A percentile compares a stretch with the other conserved stretches of the same genome.
Evolutionary conservation across 23 tunicate species (phyloP).

Genomic region (Trididemnum miniatum): DNA sequence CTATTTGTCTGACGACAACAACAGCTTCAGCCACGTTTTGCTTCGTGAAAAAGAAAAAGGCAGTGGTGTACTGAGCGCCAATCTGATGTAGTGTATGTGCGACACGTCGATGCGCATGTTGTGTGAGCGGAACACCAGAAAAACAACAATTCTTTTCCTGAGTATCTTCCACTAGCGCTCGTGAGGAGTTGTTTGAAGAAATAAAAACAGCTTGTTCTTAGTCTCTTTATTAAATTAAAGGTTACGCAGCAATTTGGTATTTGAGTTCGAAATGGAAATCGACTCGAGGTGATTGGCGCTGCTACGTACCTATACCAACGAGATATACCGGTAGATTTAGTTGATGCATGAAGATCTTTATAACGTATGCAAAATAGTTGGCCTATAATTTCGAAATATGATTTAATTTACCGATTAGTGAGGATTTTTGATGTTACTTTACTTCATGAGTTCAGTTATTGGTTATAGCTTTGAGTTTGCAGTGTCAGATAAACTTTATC

Average conservation of each 20-base stretch:
- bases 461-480: too few species aligned
- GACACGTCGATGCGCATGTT: neutral
- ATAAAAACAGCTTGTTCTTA: neutral
- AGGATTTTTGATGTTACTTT: too few species aligned
- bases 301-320: too few species aligned
- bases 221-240: constrained; percentile 10
- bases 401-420: too few species aligned
- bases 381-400: too few species aligned
- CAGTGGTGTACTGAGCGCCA: neutral
- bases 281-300: too few species aligned
- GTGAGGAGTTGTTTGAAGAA: neutral
- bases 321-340: too few species aligned
- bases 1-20: too few species aligned
- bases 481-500: too few species aligned
- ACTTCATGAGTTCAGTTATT: too few species aligned
- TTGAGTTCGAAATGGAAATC: neutral
- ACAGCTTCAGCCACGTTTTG: constrained; percentile 30
- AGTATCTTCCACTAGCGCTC: constrained; percentile 3
- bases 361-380: too few species aligned
- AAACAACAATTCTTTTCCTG: constrained; percentile 30
- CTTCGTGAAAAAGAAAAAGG: neutral
- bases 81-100: neutral
- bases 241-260: constrained; percentile 13
- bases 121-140: constrained; percentile 19
- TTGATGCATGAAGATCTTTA: too few species aligned